These are phyloP conservation scores for Anguilla obscura DNA, from an alignment of 2,797 vertebrate genomes.

Conservation along the genomic window DNA sequence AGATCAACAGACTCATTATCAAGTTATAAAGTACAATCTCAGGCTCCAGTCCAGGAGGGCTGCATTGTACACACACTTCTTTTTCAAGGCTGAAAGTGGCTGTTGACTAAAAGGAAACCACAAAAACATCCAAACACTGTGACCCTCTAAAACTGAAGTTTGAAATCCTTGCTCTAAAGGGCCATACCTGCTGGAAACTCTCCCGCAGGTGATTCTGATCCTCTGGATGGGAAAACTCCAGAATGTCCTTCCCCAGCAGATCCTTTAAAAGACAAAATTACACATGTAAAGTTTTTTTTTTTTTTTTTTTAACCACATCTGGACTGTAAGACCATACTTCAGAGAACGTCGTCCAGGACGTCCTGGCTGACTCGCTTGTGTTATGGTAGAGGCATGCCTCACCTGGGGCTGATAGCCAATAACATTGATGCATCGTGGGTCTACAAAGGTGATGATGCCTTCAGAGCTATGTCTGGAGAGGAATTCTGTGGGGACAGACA, in stretches of 20 bases:
- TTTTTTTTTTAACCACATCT: neutral
- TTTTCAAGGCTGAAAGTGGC: neutral
- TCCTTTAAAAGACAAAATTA: constrained; percentile 69
- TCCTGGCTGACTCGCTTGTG: neutral
- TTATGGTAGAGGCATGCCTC: neutral
- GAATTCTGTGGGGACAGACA: constrained; percentile 94
- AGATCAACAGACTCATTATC: neutral
- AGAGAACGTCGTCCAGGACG: neutral
- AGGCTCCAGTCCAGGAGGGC: neutral
- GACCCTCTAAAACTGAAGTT: neutral
- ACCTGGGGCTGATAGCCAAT: constrained; percentile 99
- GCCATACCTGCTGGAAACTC: constrained; percentile 92
- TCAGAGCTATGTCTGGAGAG: constrained; percentile 94
- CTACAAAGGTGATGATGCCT: constrained; percentile 95
- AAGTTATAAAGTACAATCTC: neutral
- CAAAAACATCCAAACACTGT: neutral
- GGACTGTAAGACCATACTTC: neutral
- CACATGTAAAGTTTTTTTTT: too few relatives aligned
- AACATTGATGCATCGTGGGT: constrained; percentile 95
- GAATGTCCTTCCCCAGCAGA: constrained; percentile 93
- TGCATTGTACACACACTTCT: neutral
- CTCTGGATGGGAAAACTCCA: constrained; percentile 97
- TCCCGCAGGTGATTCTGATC: constrained; percentile 96
- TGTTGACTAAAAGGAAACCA: neutral
- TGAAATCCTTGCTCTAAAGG: neutral